Evolutionary conservation across 2,797 vertebrate species (phyloP).

Genomic region (Otolemur crassicaudatus): DNA sequence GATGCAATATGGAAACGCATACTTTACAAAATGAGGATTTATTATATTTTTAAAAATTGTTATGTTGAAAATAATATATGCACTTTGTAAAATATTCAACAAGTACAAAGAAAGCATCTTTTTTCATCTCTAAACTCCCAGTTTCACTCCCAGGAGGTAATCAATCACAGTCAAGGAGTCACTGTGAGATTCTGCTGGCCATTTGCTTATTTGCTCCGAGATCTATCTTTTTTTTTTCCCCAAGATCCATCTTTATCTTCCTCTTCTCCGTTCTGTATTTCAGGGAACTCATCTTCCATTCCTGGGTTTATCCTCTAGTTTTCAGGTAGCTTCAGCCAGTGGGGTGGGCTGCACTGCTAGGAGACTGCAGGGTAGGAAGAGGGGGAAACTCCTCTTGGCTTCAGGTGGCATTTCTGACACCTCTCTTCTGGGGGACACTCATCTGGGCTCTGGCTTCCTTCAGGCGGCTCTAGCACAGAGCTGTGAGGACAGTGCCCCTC

Average conservation of each 20-base stretch:
- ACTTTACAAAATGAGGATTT: neutral
- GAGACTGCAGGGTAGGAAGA: neutral
- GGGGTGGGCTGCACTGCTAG: neutral
- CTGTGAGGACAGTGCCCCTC: neutral
- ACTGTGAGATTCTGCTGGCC: neutral
- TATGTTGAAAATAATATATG: neutral
- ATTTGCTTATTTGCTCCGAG: neutral
- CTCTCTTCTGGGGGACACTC: neutral
- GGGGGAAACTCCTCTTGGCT: neutral
- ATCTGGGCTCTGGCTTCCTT: neutral
- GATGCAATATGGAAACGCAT: neutral
- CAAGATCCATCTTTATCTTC: neutral
- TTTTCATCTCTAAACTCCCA: neutral
- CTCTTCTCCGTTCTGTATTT: neutral
- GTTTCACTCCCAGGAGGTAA: neutral
- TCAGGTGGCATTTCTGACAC: neutral
- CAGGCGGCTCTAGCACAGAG: neutral
- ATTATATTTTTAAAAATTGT: neutral
- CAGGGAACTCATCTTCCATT: neutral
- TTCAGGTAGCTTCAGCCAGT: neutral
- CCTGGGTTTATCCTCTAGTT: neutral
- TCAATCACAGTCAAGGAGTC: neutral
- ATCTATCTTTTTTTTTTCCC: neutral
- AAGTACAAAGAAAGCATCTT: neutral
- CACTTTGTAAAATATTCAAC: neutral